Percentiles rank a stretch among this genome's conserved stretches.
These are phyloP conservation scores for Apistogramma diplotaenia DNA, from an alignment of 2,113 vertebrate species.

Conservation along the genomic window DNA sequence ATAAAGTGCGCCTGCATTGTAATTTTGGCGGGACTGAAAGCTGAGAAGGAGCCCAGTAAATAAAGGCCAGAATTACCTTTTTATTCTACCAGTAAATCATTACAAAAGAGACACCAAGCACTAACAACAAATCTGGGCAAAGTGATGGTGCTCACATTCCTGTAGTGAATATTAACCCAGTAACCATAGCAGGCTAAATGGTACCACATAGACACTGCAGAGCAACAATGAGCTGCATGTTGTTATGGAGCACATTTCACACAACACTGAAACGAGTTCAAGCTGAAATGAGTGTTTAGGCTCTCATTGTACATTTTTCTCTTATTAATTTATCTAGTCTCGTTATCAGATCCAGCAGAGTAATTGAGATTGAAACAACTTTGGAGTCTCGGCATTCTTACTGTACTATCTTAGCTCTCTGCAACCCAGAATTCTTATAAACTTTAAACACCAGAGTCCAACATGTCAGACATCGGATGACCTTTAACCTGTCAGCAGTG, in stretches of 20 bases:
- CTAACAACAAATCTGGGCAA: background rate
- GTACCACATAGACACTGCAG: background rate
- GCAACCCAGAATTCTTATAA: background rate
- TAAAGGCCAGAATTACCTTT: background rate
- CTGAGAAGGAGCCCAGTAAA: conserved; percentile 14
- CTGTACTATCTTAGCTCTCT: background rate
- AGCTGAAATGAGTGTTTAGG: background rate
- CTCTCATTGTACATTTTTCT: accelerated
- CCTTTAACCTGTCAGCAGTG: background rate
- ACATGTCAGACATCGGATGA: background rate
- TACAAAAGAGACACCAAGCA: background rate
- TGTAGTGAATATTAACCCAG: conserved; percentile 32
- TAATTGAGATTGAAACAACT: background rate
- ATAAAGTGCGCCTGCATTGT: background rate
- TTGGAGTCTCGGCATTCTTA: background rate
- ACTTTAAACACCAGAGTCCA: background rate
- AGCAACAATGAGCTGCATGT: background rate
- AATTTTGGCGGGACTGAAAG: background rate
- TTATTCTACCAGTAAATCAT: background rate
- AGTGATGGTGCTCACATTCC: background rate
- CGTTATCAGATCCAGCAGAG: background rate
- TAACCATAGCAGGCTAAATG: background rate
- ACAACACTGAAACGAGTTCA: background rate
- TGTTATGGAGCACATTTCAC: background rate
- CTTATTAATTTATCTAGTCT: background rate